Evolutionary conservation across 2,797 vertebrate genomes (phyloP), one percentile per base, ranked within the genome.

Genomic region (Sardinella longiceps): DNA sequence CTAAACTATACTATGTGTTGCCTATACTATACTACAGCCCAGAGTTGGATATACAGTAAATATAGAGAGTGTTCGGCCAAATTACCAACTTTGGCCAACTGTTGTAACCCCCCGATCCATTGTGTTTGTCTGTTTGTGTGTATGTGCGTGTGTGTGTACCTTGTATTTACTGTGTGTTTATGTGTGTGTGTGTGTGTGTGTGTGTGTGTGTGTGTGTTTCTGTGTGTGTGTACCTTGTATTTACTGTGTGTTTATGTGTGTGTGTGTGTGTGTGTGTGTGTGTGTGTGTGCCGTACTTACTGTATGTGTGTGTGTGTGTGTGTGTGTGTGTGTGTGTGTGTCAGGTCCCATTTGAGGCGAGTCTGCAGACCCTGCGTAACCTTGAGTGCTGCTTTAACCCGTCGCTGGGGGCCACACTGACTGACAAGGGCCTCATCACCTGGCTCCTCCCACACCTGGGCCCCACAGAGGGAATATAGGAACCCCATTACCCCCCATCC

Each of bases 371-470:
- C 84, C 88, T 97, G 89, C 53, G 87, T 86, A 91, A 87, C 86
- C 93, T 97, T 83, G 94, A 95, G 92, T 91, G 89, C 87, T 95
- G 96, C 88, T 97, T 97, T 90, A 94, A 97, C 93, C 94, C 93
- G 83, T 88, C 91, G 46, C 91, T 84, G 80, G 97, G 96, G 11
- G 95, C 93, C 84, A 86, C 84, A 83, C 18, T 96, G 89, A 87
- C 90, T 14, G 91, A 90, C 88, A 93, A 92, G 91, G 92, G 84
- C 53, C 91, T 97, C 66, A 94, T 94, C 81, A 85, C 84, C 0
- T 97, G 96, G 96, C 89, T 97, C 0, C 74, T 93, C 80, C 95
- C 95, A n/a, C 88, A 96, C 80, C 90, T 97, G 70, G 86, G 81
- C 10, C 84, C 33, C 20, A 53, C 20, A 9, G 46, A 89, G 82